Conservation (phyloP, 92 coral and sea anemone species). For the Actinernus sp. region DNA sequence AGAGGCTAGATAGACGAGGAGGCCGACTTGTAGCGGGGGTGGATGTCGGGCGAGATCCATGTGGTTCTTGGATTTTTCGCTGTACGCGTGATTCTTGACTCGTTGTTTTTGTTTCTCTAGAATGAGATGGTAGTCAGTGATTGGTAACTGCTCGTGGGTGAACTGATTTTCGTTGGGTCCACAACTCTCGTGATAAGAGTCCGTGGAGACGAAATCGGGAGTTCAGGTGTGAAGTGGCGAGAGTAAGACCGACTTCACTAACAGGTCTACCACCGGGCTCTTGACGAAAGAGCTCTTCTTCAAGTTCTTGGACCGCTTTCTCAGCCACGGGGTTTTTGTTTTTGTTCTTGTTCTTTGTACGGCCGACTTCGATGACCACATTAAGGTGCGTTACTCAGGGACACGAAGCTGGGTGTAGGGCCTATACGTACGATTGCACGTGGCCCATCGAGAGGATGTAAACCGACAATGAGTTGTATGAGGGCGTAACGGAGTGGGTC, state of each 20-base stretch:
- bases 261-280: slow-evolving; percentile 50
- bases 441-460: slow-evolving; percentile 10
- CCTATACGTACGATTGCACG: slow-evolving; percentile 5
- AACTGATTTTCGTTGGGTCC: slow-evolving; percentile 7
- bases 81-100: slow-evolving; percentile 25
- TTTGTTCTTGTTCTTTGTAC: slow-evolving; percentile 41
- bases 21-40: slow-evolving; percentile 11
- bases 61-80: slow-evolving; percentile 40
- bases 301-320: slow-evolving; percentile 52
- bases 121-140: slow-evolving; percentile 3
- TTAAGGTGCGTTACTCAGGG: slow-evolving; percentile 22
- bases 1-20: slow-evolving; percentile 21
- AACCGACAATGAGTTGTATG: background rate
- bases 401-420: slow-evolving; percentile 49
- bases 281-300: slow-evolving; percentile 49
- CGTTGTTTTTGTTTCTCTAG: slow-evolving; percentile 12
- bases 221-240: no score
- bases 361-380: slow-evolving; percentile 40
- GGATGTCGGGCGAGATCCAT: background rate
- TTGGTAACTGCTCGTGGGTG: slow-evolving; percentile 1
- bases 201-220: no score
- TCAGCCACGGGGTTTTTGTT: slow-evolving; percentile 63
- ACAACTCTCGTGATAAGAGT: no score
- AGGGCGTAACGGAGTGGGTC: slow-evolving; percentile 37
- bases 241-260: no score